Base-by-base conservation (phyloP, 2,113 vertebrate species). In the Emydocephalus ijimae region DNA sequence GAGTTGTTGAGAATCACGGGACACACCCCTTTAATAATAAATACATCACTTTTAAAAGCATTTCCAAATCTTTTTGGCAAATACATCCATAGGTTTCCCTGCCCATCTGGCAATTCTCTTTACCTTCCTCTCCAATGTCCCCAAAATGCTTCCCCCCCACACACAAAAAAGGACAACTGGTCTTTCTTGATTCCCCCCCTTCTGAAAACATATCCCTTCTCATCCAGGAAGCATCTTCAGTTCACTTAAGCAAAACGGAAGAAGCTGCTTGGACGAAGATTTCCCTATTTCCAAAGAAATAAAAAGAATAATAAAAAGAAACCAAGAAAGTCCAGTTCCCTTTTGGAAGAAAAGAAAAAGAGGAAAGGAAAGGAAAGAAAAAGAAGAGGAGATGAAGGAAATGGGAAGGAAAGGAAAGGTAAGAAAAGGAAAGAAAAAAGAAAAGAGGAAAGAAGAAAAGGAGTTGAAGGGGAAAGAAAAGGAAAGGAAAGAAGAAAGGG, bases 331-430 rank as follows among this genome's bases (percentile, higher is more conserved):
- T 24, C 57, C 23, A 24, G 57, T 69, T 69, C 11, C 4, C 61
- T 69, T 69, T 69, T n/a, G 26, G 26, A 64, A 14, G 26, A 29
- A 5, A 23, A 21, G 5, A 57, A 2, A 10, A 61, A 61, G 1
- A 1, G 5, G 1, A 20, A 24, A 8, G 6, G 1, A 21, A 57
- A 23, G 5, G 1, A 21, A 23, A 57, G 1, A 0, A 1, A 23
- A 39, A 2, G 39, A 39, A 39, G 39, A 39, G 39, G 39, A 39
- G 45, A 48, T 48, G 52, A 15, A 14, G 10, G 12, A 0, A 15
- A 12, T 2, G 10, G 10, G 52, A 54, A 14, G 12, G 14, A 54
- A 54, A 14, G 52, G 39, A 54, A 54, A 14, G 52, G 39, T 43
- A 43, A 45, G 4, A 4, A 45, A 45, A 45, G 4, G 3, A 45